These are phyloP conservation scores for Octopus sinensis DNA, from an alignment of 1,140 invertebrate species.

Conservation along the genomic window DNA sequence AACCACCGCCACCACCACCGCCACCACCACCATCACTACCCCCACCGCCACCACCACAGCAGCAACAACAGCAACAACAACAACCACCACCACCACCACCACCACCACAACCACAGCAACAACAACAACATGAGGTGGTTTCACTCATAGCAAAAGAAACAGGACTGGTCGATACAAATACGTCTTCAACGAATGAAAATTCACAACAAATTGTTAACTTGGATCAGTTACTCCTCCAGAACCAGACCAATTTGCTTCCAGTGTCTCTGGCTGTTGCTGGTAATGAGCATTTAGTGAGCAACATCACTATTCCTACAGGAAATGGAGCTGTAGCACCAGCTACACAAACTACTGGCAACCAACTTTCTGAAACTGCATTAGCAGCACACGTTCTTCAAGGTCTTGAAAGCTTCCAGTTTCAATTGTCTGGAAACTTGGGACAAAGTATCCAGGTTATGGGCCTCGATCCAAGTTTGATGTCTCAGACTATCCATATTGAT, in stretches of 20 bases:
- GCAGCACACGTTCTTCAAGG: slow-evolving; percentile 40
- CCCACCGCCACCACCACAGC: no score
- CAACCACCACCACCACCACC: no score
- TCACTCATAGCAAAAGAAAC: slow-evolving; percentile 11
- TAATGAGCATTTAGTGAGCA: slow-evolving; percentile 12
- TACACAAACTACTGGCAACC: not conserved
- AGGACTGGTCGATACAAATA: no score
- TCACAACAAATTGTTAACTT: slow-evolving; percentile 49
- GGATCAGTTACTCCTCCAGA: slow-evolving; percentile 43
- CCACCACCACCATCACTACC: not conserved
- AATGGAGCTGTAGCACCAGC: not conserved
- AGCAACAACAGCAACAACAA: no score
- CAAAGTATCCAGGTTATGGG: slow-evolving; percentile 57
- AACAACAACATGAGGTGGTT: not conserved
- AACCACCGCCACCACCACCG: not conserved
- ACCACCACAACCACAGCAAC: no score
- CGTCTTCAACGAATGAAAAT: not conserved
- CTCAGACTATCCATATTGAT: slow-evolving; percentile 59
- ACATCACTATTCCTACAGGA: not conserved
- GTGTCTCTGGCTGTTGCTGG: slow-evolving; percentile 46
- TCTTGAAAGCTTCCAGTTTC: slow-evolving; percentile 54
- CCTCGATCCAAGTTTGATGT: slow-evolving; percentile 53
- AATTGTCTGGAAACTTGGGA: slow-evolving; percentile 47
- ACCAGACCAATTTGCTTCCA: slow-evolving; percentile 41
- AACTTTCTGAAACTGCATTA: slow-evolving; percentile 36